These are phyloP conservation scores for Eurypyga helias DNA, from an alignment of 2,113 vertebrate genomes.

Conservation along the genomic window DNA sequence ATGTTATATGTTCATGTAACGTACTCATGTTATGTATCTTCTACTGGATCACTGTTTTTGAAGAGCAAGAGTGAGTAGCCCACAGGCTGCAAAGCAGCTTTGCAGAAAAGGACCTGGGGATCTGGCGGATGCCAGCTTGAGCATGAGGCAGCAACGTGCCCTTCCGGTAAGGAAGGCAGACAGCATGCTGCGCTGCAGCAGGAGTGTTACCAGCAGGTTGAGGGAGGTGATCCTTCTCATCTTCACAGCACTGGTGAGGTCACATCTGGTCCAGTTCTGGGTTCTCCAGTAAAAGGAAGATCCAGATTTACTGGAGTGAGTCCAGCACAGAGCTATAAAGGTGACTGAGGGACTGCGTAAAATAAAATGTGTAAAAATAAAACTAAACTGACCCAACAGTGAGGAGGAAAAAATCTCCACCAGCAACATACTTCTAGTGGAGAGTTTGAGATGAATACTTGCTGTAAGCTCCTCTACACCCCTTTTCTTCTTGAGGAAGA, in stretches of 20 bases:
- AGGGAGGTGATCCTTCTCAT: not conserved
- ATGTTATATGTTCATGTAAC: not conserved
- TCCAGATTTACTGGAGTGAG: not conserved
- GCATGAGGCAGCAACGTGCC: not conserved
- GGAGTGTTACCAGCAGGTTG: not conserved
- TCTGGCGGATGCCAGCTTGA: not conserved
- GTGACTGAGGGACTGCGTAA: not conserved
- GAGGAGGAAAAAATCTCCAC: not conserved
- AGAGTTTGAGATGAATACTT: not conserved
- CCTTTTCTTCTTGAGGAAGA: not conserved
- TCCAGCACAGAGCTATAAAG: fast-evolving
- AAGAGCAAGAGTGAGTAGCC: not conserved
- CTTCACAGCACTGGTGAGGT: not conserved
- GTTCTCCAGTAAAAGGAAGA: not conserved
- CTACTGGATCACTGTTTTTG: not conserved
- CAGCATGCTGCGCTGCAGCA: not conserved
- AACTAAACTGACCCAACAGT: not conserved
- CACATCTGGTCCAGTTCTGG: not conserved
- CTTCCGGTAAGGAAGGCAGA: not conserved
- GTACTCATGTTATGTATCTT: not conserved
- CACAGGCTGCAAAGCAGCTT: not conserved
- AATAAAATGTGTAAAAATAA: not conserved
- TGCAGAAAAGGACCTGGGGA: not conserved
- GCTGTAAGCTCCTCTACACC: not conserved
- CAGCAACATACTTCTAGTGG: not conserved